Conservation (phyloP, 1,140 invertebrate species). For the Agraylea sexmaculata region DNA sequence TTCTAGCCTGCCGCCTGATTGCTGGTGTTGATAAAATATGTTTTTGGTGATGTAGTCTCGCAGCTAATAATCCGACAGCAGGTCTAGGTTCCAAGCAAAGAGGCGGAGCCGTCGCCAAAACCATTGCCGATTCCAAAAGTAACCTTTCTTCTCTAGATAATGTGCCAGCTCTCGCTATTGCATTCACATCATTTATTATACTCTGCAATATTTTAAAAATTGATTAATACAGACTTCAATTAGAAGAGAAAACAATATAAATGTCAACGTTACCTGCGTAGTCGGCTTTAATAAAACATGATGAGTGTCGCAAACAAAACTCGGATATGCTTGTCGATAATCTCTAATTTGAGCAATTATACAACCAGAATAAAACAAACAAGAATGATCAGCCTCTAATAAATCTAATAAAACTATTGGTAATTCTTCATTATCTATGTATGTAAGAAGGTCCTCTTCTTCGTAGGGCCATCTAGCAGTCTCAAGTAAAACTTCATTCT, state of each 20-base stretch:
- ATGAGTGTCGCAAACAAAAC: slow-evolving; percentile 58
- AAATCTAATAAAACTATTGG: slow-evolving; percentile 77
- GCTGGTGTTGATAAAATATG: slow-evolving; percentile 62
- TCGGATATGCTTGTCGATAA: slow-evolving; percentile 65
- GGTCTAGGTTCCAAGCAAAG: slow-evolving; percentile 80
- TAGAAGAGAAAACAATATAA: not conserved
- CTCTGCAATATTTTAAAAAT: slow-evolving; percentile 43
- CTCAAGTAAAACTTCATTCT: slow-evolving; percentile 55
- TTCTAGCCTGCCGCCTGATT: slow-evolving; percentile 59
- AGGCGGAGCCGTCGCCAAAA: slow-evolving; percentile 71
- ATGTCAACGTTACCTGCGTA: slow-evolving; percentile 55
- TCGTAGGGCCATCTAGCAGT: slow-evolving; percentile 66
- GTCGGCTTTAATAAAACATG: slow-evolving; percentile 83
- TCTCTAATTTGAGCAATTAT: slow-evolving; percentile 85
- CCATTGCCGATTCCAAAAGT: slow-evolving; percentile 67
- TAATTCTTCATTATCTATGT: slow-evolving; percentile 75
- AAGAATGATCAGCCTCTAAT: slow-evolving; percentile 64
- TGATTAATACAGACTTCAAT: not conserved
- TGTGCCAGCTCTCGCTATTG: slow-evolving; percentile 50
- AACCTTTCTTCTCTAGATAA: slow-evolving; percentile 70
- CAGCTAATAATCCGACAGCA: slow-evolving; percentile 59
- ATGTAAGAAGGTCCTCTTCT: slow-evolving; percentile 62
- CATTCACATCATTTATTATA: slow-evolving; percentile 61
- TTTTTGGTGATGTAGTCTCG: slow-evolving; percentile 59
- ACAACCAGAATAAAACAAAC: slow-evolving; percentile 83